A percentile compares a stretch with the other conserved stretches of the same genome.
These are phyloP conservation scores for Acrossocheilus fasciatus DNA, from an alignment of 2,797 vertebrate genomes.

Conservation along the genomic window DNA sequence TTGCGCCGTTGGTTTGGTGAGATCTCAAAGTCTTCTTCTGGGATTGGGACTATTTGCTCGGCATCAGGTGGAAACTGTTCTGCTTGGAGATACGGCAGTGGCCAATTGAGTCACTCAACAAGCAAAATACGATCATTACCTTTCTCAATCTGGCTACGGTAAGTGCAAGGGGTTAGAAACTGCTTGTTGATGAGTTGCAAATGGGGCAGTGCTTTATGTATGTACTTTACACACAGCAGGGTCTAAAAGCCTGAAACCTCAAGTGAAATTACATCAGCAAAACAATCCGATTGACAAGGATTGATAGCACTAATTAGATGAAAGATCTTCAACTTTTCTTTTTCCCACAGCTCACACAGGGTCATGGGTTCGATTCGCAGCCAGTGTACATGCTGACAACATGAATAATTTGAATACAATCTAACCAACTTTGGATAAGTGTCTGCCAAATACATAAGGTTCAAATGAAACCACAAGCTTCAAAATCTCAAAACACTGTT, in stretches of 20 bases:
- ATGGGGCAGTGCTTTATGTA: neutral
- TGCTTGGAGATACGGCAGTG: slow-evolving; percentile 91
- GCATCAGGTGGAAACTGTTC: slow-evolving; percentile 86
- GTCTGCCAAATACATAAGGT: neutral
- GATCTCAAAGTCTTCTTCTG: slow-evolving; percentile 85
- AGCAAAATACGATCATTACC: slow-evolving; percentile 29
- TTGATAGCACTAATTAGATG: neutral
- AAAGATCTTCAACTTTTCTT: neutral
- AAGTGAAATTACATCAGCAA: neutral
- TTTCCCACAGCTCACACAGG: neutral
- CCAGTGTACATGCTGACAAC: neutral
- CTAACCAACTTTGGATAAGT: neutral
- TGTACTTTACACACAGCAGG: neutral
- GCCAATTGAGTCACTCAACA: slow-evolving; percentile 82
- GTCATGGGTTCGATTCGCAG: neutral
- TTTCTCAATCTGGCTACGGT: neutral
- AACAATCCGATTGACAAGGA: neutral
- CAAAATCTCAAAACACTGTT: neutral
- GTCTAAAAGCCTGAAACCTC: slow-evolving; percentile 3
- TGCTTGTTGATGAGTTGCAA: neutral
- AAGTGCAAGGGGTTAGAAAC: slow-evolving; percentile 16
- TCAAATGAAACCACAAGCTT: neutral
- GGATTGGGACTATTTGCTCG: slow-evolving; percentile 82
- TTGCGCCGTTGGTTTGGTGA: slow-evolving; percentile 83
- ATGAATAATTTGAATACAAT: neutral